Evolutionary conservation across 2,113 vertebrate species (phyloP).

Genomic region (Brachyhypopomus gauderio): DNA sequence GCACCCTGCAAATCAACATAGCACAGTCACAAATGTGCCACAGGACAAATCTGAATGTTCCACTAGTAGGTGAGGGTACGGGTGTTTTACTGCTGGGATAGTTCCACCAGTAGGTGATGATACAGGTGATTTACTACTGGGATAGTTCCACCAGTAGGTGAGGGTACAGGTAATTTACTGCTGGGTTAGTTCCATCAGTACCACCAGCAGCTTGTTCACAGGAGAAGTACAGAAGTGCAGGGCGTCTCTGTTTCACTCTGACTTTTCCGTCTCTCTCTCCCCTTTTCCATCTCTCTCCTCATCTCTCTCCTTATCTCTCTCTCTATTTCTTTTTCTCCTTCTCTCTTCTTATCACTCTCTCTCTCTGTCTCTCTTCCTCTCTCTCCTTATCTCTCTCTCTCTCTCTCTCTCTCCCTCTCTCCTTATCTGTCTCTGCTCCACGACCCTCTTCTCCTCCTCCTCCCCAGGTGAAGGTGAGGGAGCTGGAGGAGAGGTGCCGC

Average conservation of each 20-base stretch:
- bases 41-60: too few relatives aligned
- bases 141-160: too few relatives aligned
- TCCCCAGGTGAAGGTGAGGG: constrained; percentile 89
- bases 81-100: too few relatives aligned
- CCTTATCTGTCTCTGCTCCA: constrained; percentile 39
- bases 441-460: constrained; percentile 16
- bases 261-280: constrained; percentile 28
- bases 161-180: too few relatives aligned
- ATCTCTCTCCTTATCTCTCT: neutral
- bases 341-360: neutral
- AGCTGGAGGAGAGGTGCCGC: constrained; percentile 96
- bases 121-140: too few relatives aligned
- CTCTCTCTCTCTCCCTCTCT: constrained; percentile 37
- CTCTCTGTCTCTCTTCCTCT: constrained; percentile 16
- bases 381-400: constrained; percentile 19
- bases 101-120: too few relatives aligned
- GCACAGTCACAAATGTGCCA: too few relatives aligned
- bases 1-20: too few relatives aligned
- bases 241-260: neutral
- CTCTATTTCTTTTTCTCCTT: too few relatives aligned
- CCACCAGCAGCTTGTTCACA: neutral
- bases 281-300: neutral
- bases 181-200: too few relatives aligned
- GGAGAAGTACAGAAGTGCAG: neutral
- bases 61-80: too few relatives aligned